phyloP scores from a whole-genome alignment of 2,113 vertebrate species.

The human (Homo sapiens) region DNA sequence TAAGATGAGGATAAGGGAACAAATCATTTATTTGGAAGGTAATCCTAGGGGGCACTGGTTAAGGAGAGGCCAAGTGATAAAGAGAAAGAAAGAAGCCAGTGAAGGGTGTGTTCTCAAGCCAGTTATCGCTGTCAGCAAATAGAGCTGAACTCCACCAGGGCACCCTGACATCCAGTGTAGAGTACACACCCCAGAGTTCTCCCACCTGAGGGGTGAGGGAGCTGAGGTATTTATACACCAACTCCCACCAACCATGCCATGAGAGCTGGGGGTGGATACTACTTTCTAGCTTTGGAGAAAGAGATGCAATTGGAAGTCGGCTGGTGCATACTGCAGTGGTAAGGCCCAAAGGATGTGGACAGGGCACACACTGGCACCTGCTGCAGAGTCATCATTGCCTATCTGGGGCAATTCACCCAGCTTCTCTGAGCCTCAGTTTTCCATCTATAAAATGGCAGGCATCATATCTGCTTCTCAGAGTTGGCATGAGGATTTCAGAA shows the following conservation, averaged over 20 bases:
- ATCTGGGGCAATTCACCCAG: not conserved
- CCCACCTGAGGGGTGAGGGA: not conserved
- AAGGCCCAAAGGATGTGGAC: not conserved
- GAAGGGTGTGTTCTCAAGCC: not conserved
- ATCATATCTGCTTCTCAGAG: not conserved
- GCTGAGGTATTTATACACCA: not conserved
- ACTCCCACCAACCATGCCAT: not conserved
- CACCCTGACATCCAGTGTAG: not conserved
- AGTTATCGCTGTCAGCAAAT: not conserved
- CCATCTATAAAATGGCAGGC: not conserved
- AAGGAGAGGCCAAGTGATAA: not conserved
- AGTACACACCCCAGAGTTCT: not conserved
- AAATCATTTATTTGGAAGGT: not conserved
- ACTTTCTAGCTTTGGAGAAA: not conserved
- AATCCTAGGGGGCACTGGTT: not conserved
- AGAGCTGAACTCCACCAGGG: not conserved
- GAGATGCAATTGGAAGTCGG: not conserved
- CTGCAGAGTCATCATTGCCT: rapidly evolving
- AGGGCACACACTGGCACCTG: not conserved
- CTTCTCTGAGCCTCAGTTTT: not conserved
- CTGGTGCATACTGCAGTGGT: no score
- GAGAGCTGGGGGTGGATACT: no score
- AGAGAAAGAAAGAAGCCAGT: not conserved
- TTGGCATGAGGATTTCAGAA: not conserved
- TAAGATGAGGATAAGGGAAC: not conserved